These are phyloP conservation scores for Horisme vitalbata DNA, from an alignment of 2,888 invertebrate genomes.

Conservation along the genomic window DNA sequence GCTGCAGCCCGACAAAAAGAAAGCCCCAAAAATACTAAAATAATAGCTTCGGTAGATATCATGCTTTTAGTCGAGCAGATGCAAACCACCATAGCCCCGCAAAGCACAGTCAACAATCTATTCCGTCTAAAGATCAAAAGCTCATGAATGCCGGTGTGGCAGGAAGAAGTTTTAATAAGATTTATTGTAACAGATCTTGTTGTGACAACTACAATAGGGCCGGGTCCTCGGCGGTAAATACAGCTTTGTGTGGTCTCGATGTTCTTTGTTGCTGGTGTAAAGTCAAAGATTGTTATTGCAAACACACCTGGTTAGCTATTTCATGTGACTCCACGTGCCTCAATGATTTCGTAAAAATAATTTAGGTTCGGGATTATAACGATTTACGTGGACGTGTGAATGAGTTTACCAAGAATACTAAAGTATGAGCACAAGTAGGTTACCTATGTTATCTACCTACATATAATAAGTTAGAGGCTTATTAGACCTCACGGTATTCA, in stretches of 20 bases:
- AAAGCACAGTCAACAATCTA: constrained; percentile 64
- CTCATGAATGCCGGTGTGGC: constrained; percentile 68
- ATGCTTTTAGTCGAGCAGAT: constrained; percentile 63
- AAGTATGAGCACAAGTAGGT: too few species aligned
- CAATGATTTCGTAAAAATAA: neutral
- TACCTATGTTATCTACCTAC: too few species aligned
- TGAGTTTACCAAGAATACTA: too few species aligned
- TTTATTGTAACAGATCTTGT: constrained; percentile 83
- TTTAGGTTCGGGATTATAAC: too few species aligned
- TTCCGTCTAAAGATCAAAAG: constrained; percentile 64
- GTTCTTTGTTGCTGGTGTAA: constrained; percentile 52
- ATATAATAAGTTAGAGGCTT: too few species aligned
- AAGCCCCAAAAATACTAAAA: too few species aligned
- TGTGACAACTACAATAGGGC: constrained; percentile 77
- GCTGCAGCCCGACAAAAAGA: too few species aligned
- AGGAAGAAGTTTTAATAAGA: constrained; percentile 73
- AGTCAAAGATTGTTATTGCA: constrained; percentile 64
- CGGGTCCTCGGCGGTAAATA: constrained; percentile 66
- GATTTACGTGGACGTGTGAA: too few species aligned
- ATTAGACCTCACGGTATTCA: too few species aligned
- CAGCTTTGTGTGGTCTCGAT: constrained; percentile 72
- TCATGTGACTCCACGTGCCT: constrained; percentile 11
- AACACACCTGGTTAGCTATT: constrained; percentile 59
- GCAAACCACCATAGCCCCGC: constrained; percentile 62
- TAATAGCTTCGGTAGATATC: constrained; percentile 17